Conservation (phyloP, 2,888 invertebrate genomes). For the Andrena praecox region DNA sequence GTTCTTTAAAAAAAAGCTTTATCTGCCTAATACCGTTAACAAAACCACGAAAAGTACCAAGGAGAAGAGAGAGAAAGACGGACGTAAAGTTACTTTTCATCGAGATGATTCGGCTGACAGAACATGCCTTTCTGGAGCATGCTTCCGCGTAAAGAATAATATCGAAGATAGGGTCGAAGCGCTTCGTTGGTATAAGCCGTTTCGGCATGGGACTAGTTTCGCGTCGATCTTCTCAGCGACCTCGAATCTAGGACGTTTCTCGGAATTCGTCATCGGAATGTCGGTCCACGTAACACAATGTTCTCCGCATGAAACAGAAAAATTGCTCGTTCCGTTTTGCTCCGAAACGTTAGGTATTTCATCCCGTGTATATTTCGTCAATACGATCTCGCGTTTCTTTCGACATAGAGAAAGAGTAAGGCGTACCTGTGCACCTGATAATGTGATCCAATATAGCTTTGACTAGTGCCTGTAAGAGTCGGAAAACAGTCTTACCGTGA, state of each 20-base stretch:
- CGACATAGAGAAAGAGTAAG: conserved; percentile 1
- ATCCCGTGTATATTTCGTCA: neutral
- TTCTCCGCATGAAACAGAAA: neutral
- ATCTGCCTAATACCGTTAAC: no score
- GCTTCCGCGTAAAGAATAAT: neutral
- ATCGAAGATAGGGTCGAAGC: neutral
- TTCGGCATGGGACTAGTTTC: neutral
- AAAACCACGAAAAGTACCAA: neutral
- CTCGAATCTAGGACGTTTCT: neutral
- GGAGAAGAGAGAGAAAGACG: conserved; percentile 11
- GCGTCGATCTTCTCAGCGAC: neutral
- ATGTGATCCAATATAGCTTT: conserved; percentile 60
- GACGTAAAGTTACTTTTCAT: neutral
- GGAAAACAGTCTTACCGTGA: conserved; percentile 33
- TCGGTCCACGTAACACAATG: neutral
- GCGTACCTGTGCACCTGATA: neutral
- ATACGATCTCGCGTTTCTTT: conserved; percentile 35
- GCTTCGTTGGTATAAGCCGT: neutral
- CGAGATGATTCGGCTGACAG: conserved; percentile 12
- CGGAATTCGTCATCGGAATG: neutral
- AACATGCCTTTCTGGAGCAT: conserved; percentile 23
- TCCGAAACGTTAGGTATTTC: conserved; percentile 25
- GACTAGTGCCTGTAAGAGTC: conserved; percentile 53
- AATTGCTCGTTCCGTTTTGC: conserved; percentile 7
- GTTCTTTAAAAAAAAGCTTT: neutral